phyloP scores from a whole-genome alignment of 1,140 invertebrate species.

The Conopomorpha cramerella region DNA sequence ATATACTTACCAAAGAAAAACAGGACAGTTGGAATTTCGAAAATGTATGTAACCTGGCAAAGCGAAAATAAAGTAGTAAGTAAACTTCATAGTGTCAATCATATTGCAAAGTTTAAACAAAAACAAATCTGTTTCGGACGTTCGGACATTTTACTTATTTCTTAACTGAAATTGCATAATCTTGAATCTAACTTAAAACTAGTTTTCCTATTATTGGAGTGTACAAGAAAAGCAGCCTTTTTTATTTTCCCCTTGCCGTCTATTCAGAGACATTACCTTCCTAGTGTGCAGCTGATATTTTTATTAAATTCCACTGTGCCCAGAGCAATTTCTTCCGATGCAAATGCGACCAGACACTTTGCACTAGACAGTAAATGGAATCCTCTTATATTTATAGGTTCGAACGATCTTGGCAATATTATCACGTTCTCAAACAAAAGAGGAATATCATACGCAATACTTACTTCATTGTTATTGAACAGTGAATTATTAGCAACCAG shows the following conservation, averaged over 20 bases:
- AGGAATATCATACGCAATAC: background rate
- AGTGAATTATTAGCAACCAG: too few species aligned
- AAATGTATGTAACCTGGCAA: too few species aligned
- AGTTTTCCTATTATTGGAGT: background rate
- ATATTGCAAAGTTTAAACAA: background rate
- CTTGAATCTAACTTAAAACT: background rate
- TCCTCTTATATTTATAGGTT: conserved; percentile 36
- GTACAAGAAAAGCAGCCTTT: too few species aligned
- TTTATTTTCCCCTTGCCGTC: too few species aligned
- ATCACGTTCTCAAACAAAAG: background rate
- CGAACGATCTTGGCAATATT: conserved; percentile 16
- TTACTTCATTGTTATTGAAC: too few species aligned
- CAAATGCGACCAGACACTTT: conserved; percentile 21
- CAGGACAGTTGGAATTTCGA: too few species aligned
- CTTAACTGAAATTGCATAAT: background rate
- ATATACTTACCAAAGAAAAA: too few species aligned
- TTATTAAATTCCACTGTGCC: conserved; percentile 51
- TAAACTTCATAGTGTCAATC: too few species aligned
- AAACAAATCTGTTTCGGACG: background rate
- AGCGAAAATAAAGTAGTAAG: too few species aligned
- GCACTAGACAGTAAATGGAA: conserved; percentile 42
- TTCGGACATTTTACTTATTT: background rate
- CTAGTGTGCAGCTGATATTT: conserved; percentile 23
- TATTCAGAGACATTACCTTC: background rate
- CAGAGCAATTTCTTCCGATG: conserved; percentile 23